Evolutionary conservation across 2,888 invertebrate species (phyloP).

Genomic region (Spatulosminthurus flaviceps): DNA sequence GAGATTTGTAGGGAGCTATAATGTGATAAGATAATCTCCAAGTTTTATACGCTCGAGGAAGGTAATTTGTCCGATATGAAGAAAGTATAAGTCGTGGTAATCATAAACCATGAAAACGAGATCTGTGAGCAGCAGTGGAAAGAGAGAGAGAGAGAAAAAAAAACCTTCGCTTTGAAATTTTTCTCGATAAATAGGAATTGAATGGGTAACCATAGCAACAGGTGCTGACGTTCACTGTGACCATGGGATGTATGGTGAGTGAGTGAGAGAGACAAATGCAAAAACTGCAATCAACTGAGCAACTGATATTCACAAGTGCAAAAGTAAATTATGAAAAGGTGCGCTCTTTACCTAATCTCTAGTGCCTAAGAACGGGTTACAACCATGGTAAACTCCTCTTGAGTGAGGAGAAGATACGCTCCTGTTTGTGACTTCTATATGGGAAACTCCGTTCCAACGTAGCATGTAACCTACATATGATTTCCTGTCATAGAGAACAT

Average conservation of each 20-base stretch:
- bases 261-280: background rate
- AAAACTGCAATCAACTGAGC: constrained; percentile 6
- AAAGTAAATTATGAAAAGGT: background rate
- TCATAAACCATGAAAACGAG: constrained; percentile 8
- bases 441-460: background rate
- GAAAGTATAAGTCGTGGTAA: background rate
- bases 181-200: background rate
- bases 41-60: background rate
- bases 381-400: too few relatives aligned
- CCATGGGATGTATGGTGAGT: background rate
- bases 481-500: too few relatives aligned
- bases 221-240: constrained; percentile 29
- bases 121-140: background rate
- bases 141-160: background rate
- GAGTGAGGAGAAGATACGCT: too few relatives aligned
- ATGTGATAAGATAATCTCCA: constrained; percentile 4
- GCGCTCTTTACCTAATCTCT: background rate
- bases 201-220: constrained; percentile 27
- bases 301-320: background rate
- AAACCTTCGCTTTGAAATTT: background rate
- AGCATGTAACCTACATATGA: background rate
- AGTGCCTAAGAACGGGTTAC: too few relatives aligned
- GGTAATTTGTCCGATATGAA: background rate
- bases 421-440: too few relatives aligned
- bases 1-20: constrained; percentile 14